These are phyloP conservation scores for Trichonephila clavipes DNA, from an alignment of 1,140 invertebrate species.

Conservation along the genomic window DNA sequence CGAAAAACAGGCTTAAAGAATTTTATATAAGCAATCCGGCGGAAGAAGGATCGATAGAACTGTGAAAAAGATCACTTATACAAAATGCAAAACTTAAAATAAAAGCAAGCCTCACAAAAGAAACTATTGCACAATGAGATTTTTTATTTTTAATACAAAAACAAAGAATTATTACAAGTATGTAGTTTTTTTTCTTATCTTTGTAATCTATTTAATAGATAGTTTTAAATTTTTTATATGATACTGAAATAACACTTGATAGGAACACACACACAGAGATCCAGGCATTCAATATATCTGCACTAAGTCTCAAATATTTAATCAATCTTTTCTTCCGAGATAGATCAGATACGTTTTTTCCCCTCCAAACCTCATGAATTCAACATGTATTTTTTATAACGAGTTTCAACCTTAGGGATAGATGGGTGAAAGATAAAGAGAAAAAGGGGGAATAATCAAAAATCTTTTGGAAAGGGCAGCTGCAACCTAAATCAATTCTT, in stretches of 20 bases:
- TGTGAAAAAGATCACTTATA: too few species aligned
- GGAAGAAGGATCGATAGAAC: too few species aligned
- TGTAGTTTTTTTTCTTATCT: too few species aligned
- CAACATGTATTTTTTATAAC: constrained; percentile 30
- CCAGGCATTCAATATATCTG: not conserved
- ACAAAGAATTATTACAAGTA: too few species aligned
- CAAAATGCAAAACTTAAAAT: too few species aligned
- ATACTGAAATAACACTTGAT: not conserved
- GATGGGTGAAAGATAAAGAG: too few species aligned
- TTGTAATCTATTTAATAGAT: not conserved
- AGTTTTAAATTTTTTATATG: not conserved
- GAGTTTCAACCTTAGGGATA: not conserved
- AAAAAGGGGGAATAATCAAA: not conserved
- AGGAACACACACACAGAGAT: not conserved
- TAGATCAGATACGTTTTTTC: not conserved
- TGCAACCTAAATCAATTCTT: constrained; percentile 9
- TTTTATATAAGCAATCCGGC: too few species aligned
- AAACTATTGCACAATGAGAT: too few species aligned
- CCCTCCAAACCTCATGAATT: not conserved
- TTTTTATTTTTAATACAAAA: too few species aligned
- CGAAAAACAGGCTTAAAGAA: too few species aligned
- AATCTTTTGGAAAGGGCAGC: not conserved
- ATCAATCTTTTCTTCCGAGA: not conserved
- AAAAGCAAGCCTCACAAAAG: too few species aligned
- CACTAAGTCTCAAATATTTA: not conserved